These are phyloP conservation scores for Dynastes maya DNA, from an alignment of 2,888 invertebrate genomes.

Conservation along the genomic window DNA sequence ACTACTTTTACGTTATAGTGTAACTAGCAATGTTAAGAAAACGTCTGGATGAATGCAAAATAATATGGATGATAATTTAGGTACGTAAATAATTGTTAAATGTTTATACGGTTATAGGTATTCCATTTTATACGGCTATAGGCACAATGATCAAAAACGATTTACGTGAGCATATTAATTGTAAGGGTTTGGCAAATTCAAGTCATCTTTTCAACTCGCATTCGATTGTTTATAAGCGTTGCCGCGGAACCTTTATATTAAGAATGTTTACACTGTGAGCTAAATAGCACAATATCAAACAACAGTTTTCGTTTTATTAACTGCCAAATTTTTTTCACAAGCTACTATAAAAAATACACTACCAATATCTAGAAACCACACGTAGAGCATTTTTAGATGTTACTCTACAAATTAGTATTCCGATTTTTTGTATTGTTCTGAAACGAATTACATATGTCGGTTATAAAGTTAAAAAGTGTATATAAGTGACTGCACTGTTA, in stretches of 20 bases:
- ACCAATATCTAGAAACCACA: neutral
- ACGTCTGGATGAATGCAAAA: too few relatives aligned
- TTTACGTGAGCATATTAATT: neutral
- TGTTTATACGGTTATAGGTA: too few relatives aligned
- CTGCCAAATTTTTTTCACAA: constrained; percentile 44
- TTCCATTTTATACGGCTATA: too few relatives aligned
- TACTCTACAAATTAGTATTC: constrained; percentile 20
- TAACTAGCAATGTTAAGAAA: too few relatives aligned
- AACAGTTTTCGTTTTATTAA: constrained; percentile 40
- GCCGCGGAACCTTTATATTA: constrained; percentile 17
- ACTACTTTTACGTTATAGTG: too few relatives aligned
- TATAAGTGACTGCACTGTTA: constrained; percentile 6
- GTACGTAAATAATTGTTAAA: too few relatives aligned
- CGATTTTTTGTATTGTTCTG: constrained; percentile 15
- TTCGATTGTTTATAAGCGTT: constrained; percentile 22
- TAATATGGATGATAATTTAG: too few relatives aligned
- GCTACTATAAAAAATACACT: constrained; percentile 17
- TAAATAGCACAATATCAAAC: constrained; percentile 33
- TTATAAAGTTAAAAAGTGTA: constrained; percentile 24
- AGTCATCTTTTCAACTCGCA: neutral
- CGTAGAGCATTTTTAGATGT: constrained; percentile 22
- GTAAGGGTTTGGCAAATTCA: neutral
- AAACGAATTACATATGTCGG: constrained; percentile 2
- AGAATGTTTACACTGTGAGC: constrained; percentile 24
- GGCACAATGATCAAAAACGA: too few relatives aligned